Evolutionary conservation across 2,888 invertebrate species (phyloP).

Genomic region (Apotomis capreana): DNA sequence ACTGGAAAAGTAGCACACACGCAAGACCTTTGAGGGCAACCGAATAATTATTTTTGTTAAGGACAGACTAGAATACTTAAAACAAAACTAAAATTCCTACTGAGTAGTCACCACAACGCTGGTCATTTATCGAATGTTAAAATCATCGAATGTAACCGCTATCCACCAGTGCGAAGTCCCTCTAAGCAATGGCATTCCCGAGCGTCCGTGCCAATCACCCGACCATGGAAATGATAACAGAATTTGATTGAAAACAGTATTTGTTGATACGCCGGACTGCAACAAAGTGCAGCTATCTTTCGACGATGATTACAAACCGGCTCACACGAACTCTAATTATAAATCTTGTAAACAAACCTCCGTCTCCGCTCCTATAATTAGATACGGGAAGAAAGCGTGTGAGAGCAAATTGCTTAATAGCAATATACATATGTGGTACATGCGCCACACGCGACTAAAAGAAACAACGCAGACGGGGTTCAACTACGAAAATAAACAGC

Average conservation of each 20-base stretch:
- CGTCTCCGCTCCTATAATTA: slow-evolving; percentile 64
- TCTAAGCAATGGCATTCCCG: slow-evolving; percentile 20
- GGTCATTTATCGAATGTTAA: no score
- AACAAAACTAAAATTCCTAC: no score
- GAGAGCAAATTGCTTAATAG: slow-evolving; percentile 76
- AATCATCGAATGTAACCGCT: no score
- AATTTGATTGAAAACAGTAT: slow-evolving; percentile 55
- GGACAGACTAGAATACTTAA: no score
- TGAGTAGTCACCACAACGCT: no score
- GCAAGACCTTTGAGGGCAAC: no score
- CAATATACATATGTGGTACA: slow-evolving; percentile 61
- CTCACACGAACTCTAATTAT: slow-evolving; percentile 55
- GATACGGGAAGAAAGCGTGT: slow-evolving; percentile 68
- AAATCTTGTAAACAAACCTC: slow-evolving; percentile 62
- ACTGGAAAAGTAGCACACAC: no score
- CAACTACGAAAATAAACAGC: slow-evolving; percentile 62
- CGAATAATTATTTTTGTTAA: no score
- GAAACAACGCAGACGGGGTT: slow-evolving; percentile 51
- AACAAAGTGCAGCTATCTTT: slow-evolving; percentile 38
- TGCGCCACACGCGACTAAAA: slow-evolving; percentile 53
- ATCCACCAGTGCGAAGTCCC: neutral
- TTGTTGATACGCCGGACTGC: slow-evolving; percentile 17
- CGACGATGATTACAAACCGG: slow-evolving; percentile 40
- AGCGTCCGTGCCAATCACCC: slow-evolving; percentile 22
- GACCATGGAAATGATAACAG: slow-evolving; percentile 52